These are phyloP conservation scores for Callipepla squamata DNA, from an alignment of 2,113 vertebrate species.

Conservation along the genomic window DNA sequence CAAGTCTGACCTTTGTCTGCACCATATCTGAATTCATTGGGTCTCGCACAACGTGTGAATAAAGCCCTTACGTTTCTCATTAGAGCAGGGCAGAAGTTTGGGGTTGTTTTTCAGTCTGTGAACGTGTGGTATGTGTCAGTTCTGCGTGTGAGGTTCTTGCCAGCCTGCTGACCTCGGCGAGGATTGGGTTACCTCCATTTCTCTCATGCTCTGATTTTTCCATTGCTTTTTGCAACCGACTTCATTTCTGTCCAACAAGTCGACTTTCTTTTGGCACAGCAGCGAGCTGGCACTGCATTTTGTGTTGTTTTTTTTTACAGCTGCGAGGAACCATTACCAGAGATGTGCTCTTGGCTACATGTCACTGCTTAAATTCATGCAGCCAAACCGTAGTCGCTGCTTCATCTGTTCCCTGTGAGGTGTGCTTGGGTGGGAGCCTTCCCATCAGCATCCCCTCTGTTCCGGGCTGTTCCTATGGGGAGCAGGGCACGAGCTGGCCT, in stretches of 20 bases:
- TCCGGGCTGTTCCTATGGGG: neutral
- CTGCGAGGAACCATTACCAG: slow-evolving; percentile 31
- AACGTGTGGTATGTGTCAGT: slow-evolving; percentile 51
- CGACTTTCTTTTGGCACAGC: slow-evolving; percentile 15
- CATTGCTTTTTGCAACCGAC: slow-evolving; percentile 1
- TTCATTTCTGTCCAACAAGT: slow-evolving; percentile 34
- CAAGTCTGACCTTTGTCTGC: slow-evolving; percentile 43
- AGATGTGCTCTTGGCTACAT: neutral
- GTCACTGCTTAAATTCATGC: slow-evolving; percentile 26
- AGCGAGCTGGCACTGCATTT: slow-evolving; percentile 51
- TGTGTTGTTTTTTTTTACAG: slow-evolving; percentile 51
- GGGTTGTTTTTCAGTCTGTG: slow-evolving; percentile 54
- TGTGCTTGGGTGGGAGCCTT: neutral
- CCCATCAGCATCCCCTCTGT: neutral
- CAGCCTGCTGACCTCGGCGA: slow-evolving; percentile 40
- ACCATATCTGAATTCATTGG: neutral
- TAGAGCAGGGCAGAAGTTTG: slow-evolving; percentile 35
- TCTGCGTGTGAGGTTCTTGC: slow-evolving; percentile 15
- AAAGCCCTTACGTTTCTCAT: slow-evolving; percentile 44
- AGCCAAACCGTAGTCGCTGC: neutral
- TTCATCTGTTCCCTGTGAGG: neutral
- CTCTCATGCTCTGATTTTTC: slow-evolving; percentile 44
- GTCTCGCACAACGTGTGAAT: neutral
- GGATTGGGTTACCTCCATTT: slow-evolving; percentile 48
- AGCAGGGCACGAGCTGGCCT: neutral